Evolutionary conservation across 1,140 invertebrate genomes (phyloP).

Genomic region (Penaeus indicus): DNA sequence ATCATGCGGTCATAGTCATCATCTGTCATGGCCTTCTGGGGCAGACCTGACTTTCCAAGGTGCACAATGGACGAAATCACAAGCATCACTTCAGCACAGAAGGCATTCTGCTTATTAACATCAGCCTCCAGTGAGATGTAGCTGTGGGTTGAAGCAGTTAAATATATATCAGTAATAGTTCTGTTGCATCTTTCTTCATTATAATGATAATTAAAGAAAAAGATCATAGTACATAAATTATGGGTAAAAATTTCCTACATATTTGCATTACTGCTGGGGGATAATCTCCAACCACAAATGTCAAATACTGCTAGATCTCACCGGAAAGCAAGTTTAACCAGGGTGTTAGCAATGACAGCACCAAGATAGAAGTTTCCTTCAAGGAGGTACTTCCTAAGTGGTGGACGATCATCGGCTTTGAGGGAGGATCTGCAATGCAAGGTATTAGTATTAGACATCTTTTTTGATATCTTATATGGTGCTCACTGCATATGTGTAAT

Average conservation of each 20-base stretch:
- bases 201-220: no score
- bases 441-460: no score
- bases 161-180: background rate
- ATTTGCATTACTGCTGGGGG: slow-evolving; percentile 15
- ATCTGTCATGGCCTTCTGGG: slow-evolving; percentile 86
- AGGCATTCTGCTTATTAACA: slow-evolving; percentile 74
- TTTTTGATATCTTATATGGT: no score
- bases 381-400: slow-evolving; percentile 88
- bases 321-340: slow-evolving; percentile 90
- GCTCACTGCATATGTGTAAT: background rate
- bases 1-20: slow-evolving; percentile 94
- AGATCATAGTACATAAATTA: no score
- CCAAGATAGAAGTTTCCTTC: slow-evolving; percentile 97
- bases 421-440: slow-evolving; percentile 72
- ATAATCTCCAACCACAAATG: slow-evolving; percentile 2
- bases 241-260: no score
- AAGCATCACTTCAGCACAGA: slow-evolving; percentile 89
- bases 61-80: slow-evolving; percentile 90
- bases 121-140: slow-evolving; percentile 68
- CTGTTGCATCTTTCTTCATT: background rate
- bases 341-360: slow-evolving; percentile 88
- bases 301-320: slow-evolving; percentile 70
- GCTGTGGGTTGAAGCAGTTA: slow-evolving; percentile 28
- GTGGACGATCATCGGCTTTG: slow-evolving; percentile 80
- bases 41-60: slow-evolving; percentile 79